A percentile compares a stretch with the other conserved stretches of the same genome.
Conservation (phyloP, 2,888 invertebrate genomes). For the Erannis defoliaria region DNA sequence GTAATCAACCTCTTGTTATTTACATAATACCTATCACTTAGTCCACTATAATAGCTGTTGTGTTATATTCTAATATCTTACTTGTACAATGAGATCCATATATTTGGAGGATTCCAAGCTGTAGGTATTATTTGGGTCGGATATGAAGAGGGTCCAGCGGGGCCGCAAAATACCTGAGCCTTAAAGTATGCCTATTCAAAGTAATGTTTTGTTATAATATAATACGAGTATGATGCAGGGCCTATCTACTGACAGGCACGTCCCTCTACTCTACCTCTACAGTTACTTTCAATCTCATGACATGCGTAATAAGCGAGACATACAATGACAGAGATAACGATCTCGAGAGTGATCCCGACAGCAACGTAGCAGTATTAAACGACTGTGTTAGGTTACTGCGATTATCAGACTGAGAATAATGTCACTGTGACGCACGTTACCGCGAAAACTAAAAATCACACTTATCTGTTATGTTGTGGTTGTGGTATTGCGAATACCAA, state of each 20-base stretch:
- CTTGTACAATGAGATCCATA: no score
- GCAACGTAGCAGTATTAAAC: no score
- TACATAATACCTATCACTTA: no score
- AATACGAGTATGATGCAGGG: background rate
- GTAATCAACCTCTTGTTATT: no score
- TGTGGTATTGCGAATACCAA: no score
- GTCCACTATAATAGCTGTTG: background rate
- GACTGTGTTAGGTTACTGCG: no score
- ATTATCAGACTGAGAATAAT: no score
- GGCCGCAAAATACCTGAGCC: conserved; percentile 18
- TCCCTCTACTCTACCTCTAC: background rate
- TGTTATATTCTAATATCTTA: no score
- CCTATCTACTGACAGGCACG: background rate
- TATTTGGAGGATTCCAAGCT: background rate
- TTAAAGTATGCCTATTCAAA: conserved; percentile 14
- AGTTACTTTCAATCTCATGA: background rate
- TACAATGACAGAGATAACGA: background rate
- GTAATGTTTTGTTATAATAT: conserved; percentile 12
- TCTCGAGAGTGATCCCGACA: background rate
- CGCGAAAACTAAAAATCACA: no score
- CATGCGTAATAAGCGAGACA: background rate
- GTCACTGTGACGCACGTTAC: no score
- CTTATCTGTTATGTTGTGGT: no score
- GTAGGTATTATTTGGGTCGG: background rate
- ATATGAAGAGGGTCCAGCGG: conserved; percentile 16